Evolutionary conservation across 2,888 invertebrate species (phyloP).

Genomic region (Choristoneura rosaceana): DNA sequence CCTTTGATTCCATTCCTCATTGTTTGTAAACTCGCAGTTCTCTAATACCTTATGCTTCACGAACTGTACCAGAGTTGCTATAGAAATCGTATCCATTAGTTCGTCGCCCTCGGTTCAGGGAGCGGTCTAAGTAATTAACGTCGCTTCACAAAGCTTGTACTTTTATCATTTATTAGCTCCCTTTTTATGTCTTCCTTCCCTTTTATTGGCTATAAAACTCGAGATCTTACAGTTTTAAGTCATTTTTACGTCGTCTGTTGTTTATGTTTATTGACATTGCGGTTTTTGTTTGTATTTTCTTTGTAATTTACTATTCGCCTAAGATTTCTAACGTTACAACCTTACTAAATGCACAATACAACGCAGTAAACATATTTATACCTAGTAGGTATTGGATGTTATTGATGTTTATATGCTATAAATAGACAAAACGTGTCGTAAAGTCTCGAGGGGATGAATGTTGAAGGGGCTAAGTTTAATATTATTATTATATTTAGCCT

Average conservation of each 20-base stretch:
- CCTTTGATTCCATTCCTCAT: conserved; percentile 23
- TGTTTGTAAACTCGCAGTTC: conserved; percentile 7
- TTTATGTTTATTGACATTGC: neutral
- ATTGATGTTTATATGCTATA: too few relatives aligned
- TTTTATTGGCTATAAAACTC: conserved; percentile 33
- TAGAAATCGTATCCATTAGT: conserved; percentile 18
- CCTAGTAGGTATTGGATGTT: neutral
- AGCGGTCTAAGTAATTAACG: conserved; percentile 41
- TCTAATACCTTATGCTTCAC: conserved; percentile 18
- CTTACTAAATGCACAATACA: neutral
- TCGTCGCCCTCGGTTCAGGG: conserved; percentile 36
- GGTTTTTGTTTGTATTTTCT: neutral
- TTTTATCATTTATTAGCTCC: conserved; percentile 28
- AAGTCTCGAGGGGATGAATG: too few relatives aligned
- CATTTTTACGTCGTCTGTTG: neutral
- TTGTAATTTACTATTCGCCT: neutral
- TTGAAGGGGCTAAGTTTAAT: neutral
- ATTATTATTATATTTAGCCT: too few relatives aligned
- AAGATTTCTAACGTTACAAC: neutral
- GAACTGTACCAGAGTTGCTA: conserved; percentile 14
- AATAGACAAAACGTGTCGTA: too few relatives aligned
- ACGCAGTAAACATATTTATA: neutral
- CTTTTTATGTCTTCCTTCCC: conserved; percentile 25
- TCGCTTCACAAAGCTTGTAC: conserved; percentile 27
- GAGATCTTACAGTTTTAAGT: conserved; percentile 13